phyloP scores from a whole-genome alignment of 1,140 invertebrate genomes.

The Macrosteles quadrilineatus region DNA sequence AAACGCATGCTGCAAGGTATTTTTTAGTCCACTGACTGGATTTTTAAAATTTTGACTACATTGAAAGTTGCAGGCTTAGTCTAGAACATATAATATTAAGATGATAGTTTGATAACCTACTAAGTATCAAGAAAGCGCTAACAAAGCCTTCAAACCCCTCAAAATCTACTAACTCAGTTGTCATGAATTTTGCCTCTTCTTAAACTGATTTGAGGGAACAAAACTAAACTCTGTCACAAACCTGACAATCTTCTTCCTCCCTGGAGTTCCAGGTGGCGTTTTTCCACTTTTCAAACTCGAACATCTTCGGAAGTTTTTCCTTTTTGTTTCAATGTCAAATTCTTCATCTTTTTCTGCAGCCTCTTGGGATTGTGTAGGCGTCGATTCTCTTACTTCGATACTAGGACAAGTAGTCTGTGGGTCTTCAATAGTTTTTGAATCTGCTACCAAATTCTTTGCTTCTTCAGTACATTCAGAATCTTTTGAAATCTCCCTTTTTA shows the following conservation, averaged over 20 bases:
- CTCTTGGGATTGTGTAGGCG: not conserved
- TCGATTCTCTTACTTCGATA: constrained; percentile 10
- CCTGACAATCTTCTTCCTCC: constrained; percentile 90
- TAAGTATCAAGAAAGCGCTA: too few relatives aligned
- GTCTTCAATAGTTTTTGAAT: not conserved
- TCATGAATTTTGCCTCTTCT: too few relatives aligned
- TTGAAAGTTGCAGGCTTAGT: too few relatives aligned
- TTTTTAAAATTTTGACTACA: too few relatives aligned
- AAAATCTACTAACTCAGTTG: too few relatives aligned
- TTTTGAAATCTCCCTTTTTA: constrained; percentile 6
- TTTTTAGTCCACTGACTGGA: too few relatives aligned
- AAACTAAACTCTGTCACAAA: too few relatives aligned
- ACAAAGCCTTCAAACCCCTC: too few relatives aligned
- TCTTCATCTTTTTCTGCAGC: constrained; percentile 3
- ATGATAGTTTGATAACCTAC: too few relatives aligned
- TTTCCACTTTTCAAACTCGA: constrained; percentile 89
- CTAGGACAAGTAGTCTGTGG: not conserved
- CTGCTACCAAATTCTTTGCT: not conserved
- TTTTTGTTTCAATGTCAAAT: constrained; percentile 23
- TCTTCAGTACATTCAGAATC: not conserved
- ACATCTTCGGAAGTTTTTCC: constrained; percentile 57
- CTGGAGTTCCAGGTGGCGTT: constrained; percentile 86
- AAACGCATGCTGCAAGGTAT: too few relatives aligned
- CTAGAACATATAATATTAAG: too few relatives aligned
- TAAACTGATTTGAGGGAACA: too few relatives aligned